Conservation (phyloP, 2,113 vertebrate genomes). For the Rutilus rutilus region DNA sequence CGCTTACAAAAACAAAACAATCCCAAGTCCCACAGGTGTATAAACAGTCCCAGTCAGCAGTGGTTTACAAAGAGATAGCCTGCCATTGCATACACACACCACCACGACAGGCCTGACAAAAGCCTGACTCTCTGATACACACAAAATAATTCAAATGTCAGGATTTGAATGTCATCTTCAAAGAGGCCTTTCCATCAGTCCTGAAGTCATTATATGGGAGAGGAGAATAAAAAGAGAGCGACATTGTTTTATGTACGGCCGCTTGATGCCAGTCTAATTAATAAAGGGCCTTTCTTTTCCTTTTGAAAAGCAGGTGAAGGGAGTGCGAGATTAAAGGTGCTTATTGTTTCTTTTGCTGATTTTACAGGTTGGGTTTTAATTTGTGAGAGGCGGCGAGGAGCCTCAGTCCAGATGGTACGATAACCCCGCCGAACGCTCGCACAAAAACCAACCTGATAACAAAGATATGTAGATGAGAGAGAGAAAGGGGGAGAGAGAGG, state of each 20-base stretch:
- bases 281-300: constrained; percentile 87
- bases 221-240: constrained; percentile 80
- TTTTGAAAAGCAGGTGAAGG: constrained; percentile 89
- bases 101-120: constrained; percentile 69
- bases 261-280: constrained; percentile 99
- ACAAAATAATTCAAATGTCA: constrained; percentile 99
- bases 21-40: constrained; percentile 39
- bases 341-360: constrained; percentile 97
- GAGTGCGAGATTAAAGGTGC: constrained; percentile 97
- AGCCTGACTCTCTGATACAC: constrained; percentile 88
- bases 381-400: constrained; percentile 92
- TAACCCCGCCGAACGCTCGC: constrained; percentile 88
- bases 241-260: constrained; percentile 97
- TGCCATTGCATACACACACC: constrained; percentile 35
- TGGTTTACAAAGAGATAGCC: constrained; percentile 36
- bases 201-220: constrained; percentile 88
- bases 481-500: constrained; percentile 65
- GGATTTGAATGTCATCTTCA: constrained; percentile 99
- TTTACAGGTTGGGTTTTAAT: constrained; percentile 99
- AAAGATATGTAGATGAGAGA: constrained; percentile 97
- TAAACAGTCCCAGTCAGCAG: constrained; percentile 31
- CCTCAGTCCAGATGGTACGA: constrained; percentile 94
- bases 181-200: constrained; percentile 95
- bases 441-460: constrained; percentile 91
- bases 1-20: constrained; percentile 30